A percentile compares a stretch with the other conserved stretches of the same genome.
phyloP scores from a whole-genome alignment of 2,113 vertebrate genomes.

The Siniperca chuatsi region DNA sequence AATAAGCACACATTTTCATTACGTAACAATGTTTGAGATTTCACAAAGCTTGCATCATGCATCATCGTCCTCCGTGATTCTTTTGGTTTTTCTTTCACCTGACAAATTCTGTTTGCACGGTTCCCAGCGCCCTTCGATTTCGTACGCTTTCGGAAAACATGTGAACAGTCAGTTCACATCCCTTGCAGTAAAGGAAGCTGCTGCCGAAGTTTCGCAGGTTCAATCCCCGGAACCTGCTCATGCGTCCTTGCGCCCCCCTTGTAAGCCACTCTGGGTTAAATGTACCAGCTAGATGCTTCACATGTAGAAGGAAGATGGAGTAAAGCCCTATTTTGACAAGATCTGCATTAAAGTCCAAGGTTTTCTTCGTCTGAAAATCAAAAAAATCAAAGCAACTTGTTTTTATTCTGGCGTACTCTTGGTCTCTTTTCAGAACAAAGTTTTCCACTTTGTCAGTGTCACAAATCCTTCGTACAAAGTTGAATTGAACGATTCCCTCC shows the following conservation, averaged over 20 bases:
- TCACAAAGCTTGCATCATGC: conserved; percentile 53
- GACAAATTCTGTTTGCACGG: background rate
- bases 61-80: background rate
- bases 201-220: no score
- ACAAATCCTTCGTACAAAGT: background rate
- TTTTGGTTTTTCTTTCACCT: background rate
- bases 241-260: background rate
- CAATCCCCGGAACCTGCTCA: background rate
- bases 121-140: background rate
- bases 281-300: conserved; percentile 33
- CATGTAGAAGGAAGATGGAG: conserved; percentile 9
- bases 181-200: background rate
- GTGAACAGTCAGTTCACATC: background rate
- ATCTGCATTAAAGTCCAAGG: background rate
- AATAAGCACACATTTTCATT: conserved; percentile 22
- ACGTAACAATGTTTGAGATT: conserved; percentile 28
- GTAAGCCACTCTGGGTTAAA: conserved; percentile 36
- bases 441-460: background rate
- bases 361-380: background rate
- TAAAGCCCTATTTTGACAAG: conserved; percentile 34
- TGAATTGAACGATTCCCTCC: background rate
- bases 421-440: background rate
- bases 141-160: background rate
- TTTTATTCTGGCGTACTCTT: background rate
- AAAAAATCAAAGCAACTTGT: no score